phyloP scores from a whole-genome alignment of 1,140 invertebrate species.

The Drosophila murphyi region DNA sequence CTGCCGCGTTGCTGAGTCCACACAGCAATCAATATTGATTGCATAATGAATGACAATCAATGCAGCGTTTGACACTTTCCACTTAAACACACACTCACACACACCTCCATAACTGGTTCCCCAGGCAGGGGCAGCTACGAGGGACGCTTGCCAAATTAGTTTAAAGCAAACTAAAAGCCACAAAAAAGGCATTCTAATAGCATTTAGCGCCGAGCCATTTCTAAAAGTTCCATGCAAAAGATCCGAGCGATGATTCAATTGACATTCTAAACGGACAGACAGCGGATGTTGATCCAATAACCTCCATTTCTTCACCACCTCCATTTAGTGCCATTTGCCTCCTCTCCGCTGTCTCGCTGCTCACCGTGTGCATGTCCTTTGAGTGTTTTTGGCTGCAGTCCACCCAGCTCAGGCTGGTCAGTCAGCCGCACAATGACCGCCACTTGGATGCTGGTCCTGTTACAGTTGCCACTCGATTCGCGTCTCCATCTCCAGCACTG shows the following conservation, averaged over 20 bases:
- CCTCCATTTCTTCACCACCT: not conserved
- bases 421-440: constrained; percentile 68
- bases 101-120: not conserved
- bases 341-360: constrained; percentile 9
- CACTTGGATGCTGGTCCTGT: constrained; percentile 68
- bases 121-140: not conserved
- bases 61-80: constrained; percentile 67
- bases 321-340: not conserved
- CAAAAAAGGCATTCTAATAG: constrained; percentile 61
- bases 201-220: constrained; percentile 45
- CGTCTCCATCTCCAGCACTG: not conserved
- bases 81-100: constrained; percentile 24
- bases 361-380: constrained; percentile 61
- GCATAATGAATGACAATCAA: constrained; percentile 81
- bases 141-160: constrained; percentile 39
- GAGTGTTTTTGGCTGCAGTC: constrained; percentile 15
- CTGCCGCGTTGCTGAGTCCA: constrained; percentile 45
- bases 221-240: constrained; percentile 45
- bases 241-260: constrained; percentile 72
- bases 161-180: constrained; percentile 44
- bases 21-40: constrained; percentile 81
- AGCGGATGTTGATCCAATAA: constrained; percentile 38
- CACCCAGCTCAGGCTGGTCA: constrained; percentile 31
- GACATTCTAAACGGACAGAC: constrained; percentile 53
- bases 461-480: constrained; percentile 41